Evolutionary conservation across 2,888 invertebrate genomes (phyloP).

Genomic region (Xylocampa areola): DNA sequence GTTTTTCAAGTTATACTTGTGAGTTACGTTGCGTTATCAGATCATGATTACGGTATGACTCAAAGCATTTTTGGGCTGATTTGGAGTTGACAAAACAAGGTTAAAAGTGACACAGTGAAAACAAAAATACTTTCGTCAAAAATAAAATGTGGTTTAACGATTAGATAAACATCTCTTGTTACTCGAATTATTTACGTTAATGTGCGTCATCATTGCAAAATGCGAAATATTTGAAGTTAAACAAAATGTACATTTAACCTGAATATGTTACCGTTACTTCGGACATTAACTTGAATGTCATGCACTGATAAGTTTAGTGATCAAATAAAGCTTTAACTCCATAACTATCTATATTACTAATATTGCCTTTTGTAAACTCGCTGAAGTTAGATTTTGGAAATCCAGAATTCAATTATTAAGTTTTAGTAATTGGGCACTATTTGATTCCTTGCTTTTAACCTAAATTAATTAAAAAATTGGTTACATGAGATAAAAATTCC

Average conservation of each 20-base stretch:
- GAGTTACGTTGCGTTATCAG: too few species aligned
- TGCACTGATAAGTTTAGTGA: conserved; percentile 36
- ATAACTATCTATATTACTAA: not conserved
- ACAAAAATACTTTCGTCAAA: too few species aligned
- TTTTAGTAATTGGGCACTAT: too few species aligned
- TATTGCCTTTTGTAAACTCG: conserved; percentile 14
- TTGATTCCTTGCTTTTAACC: too few species aligned
- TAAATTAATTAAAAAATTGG: too few species aligned
- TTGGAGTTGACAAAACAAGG: too few species aligned
- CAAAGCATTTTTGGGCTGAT: too few species aligned
- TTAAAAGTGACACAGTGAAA: too few species aligned
- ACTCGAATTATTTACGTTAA: conserved; percentile 6
- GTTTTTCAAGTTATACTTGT: too few species aligned
- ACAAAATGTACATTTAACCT: conserved; percentile 1
- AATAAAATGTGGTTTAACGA: not conserved
- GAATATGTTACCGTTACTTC: conserved; percentile 27
- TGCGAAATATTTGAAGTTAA: conserved; percentile 6
- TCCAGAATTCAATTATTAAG: too few species aligned
- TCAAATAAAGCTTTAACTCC: conserved; percentile 3
- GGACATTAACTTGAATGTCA: conserved; percentile 32
- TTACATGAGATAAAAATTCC: too few species aligned
- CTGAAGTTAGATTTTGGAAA: not conserved
- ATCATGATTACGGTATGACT: too few species aligned
- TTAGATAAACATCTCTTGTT: conserved; percentile 1
- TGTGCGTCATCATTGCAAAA: not conserved